Conservation (phyloP, 2,797 vertebrate species). For the Sylvilagus floridanus region DNA sequence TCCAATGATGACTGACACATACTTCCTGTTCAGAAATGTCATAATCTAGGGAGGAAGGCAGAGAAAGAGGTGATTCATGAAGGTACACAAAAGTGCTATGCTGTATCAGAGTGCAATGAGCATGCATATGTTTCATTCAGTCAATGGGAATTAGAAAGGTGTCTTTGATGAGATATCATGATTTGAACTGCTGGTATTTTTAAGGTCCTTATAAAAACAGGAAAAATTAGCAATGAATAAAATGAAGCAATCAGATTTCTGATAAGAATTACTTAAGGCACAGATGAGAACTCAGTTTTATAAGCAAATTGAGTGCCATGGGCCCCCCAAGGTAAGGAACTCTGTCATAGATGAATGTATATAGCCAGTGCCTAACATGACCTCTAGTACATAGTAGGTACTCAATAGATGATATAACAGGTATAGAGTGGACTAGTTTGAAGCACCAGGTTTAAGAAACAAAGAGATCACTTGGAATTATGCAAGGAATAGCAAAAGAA, state of each 20-base stretch:
- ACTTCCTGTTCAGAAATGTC: not conserved
- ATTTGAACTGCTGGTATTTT: not conserved
- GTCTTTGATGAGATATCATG: not conserved
- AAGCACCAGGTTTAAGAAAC: conserved; percentile 3
- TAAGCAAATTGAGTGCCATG: not conserved
- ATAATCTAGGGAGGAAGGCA: not conserved
- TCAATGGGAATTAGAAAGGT: not conserved
- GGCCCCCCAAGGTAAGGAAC: not conserved
- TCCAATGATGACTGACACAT: not conserved
- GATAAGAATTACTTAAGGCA: not conserved
- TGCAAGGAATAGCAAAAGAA: not conserved
- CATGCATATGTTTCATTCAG: rapidly evolving
- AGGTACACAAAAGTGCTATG: not conserved
- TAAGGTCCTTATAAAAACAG: not conserved
- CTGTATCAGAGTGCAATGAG: not conserved
- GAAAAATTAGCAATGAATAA: not conserved
- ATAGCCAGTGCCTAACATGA: not conserved
- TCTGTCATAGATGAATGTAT: not conserved
- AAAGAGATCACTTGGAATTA: not conserved
- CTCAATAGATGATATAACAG: not conserved
- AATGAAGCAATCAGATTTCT: too few species aligned
- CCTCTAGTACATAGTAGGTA: not conserved
- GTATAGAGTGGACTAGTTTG: not conserved
- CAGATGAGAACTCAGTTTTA: not conserved
- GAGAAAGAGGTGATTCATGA: not conserved